A percentile compares a stretch with the other conserved stretches of the same genome.
These are phyloP conservation scores for Cyprinodon tularosa DNA, from an alignment of 2,113 vertebrate genomes.

Conservation along the genomic window DNA sequence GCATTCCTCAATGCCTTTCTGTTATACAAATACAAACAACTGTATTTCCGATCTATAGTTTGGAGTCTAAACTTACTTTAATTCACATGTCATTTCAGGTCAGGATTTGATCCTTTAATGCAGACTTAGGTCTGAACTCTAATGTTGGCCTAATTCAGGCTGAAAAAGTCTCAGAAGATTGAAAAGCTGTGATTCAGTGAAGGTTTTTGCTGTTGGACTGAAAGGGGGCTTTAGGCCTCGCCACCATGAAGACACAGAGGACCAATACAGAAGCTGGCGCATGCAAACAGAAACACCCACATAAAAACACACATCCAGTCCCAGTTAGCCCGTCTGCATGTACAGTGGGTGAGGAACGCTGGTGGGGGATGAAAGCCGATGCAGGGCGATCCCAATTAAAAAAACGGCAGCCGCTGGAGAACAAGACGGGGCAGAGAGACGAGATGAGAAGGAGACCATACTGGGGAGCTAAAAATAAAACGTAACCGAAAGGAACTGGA, in stretches of 20 bases:
- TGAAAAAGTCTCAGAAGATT: not conserved
- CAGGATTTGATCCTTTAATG: too few relatives aligned
- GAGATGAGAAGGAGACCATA: slow-evolving; percentile 29
- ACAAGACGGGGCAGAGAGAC: slow-evolving; percentile 47
- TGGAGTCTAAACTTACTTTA: too few relatives aligned
- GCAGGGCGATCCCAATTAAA: slow-evolving; percentile 69
- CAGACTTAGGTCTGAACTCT: not conserved
- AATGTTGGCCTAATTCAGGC: not conserved
- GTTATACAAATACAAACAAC: too few relatives aligned
- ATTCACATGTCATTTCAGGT: too few relatives aligned
- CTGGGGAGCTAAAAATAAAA: slow-evolving; percentile 26
- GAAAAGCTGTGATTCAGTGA: not conserved
- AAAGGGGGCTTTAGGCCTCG: slow-evolving; percentile 20
- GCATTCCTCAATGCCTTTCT: too few relatives aligned
- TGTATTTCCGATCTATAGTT: too few relatives aligned
- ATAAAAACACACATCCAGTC: slow-evolving; percentile 34
- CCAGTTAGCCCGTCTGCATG: slow-evolving; percentile 59
- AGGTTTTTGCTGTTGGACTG: slow-evolving; percentile 4
- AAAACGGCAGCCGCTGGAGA: slow-evolving; percentile 68
- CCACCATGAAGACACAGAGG: slow-evolving; percentile 26
- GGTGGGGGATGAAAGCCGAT: slow-evolving; percentile 65
- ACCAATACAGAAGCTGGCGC: slow-evolving; percentile 45
- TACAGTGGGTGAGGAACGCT: slow-evolving; percentile 40
- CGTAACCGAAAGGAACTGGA: slow-evolving; percentile 13
- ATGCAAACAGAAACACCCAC: slow-evolving; percentile 20